These are phyloP conservation scores for Pegoplata infirma DNA, from an alignment of 2,888 invertebrate species.

Conservation along the genomic window DNA sequence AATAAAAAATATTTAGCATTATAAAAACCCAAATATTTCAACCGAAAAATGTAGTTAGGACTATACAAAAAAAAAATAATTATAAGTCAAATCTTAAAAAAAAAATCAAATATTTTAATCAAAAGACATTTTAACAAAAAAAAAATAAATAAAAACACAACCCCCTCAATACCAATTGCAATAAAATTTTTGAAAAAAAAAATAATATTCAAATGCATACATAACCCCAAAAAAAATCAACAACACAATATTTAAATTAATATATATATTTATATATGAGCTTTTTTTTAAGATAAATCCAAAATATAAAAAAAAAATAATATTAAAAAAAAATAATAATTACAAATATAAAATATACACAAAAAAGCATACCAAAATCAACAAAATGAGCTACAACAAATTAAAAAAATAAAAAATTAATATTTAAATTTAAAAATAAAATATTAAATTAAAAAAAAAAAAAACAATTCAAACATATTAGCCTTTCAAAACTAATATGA, in stretches of 20 bases:
- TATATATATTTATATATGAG: constrained; percentile 64
- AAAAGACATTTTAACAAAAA: constrained; percentile 51
- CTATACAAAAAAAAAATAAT: constrained; percentile 54
- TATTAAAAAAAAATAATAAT: constrained; percentile 53
- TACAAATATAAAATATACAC: constrained; percentile 39
- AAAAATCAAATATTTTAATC: constrained; percentile 3
- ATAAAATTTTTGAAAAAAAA: constrained; percentile 64
- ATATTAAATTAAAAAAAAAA: constrained; percentile 32
- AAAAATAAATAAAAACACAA: constrained; percentile 68
- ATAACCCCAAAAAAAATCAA: constrained; percentile 34
- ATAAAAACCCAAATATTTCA: background rate
- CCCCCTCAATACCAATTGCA: constrained; percentile 66
- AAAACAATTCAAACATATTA: constrained; percentile 42
- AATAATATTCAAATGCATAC: constrained; percentile 20
- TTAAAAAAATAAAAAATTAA: constrained; percentile 8
- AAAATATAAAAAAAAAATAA: constrained; percentile 40
- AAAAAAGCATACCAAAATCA: constrained; percentile 32
- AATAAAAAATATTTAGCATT: constrained; percentile 8
- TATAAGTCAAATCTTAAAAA: constrained; percentile 9
- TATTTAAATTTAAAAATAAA: constrained; percentile 1
- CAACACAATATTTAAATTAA: constrained; percentile 52
- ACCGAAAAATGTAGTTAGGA: constrained; percentile 58
- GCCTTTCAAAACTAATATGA: constrained; percentile 42
- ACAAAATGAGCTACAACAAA: constrained; percentile 48
- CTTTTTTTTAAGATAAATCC: constrained; percentile 60